Evolutionary conservation across 2,888 invertebrate species (phyloP), one percentile per base, ranked within the genome.

Genomic region (Exocentrus adspersus): DNA sequence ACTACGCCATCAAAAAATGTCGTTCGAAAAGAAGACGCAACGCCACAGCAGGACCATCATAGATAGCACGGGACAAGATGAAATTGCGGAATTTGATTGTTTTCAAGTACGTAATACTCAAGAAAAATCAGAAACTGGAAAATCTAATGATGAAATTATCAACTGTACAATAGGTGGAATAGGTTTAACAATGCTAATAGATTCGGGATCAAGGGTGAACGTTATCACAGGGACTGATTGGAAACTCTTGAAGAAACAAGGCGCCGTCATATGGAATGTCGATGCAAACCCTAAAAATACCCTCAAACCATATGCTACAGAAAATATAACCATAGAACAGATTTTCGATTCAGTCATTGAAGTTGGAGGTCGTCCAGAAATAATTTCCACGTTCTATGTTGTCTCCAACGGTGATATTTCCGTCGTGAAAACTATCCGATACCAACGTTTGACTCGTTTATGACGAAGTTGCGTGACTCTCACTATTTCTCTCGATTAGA

Each of bases 121-220:
- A n/a, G n/a, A n/a, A n/a, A 4, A 10, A n/a, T 45, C 17, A 14
- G 10, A n/a, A 2, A 2, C 14, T 10, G 2, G 1, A 14, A 30
- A n/a, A 9, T 5, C 21, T 16, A 14, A 51, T 7, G 69, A 70
- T 51, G 68, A 70, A 10, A 12, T 68, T 1, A 60, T 71, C 7
- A 19, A 37, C 41, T 68, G 72, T 51, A 12, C 21, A 17, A 53
- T 69, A 7, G 71, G 68, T n/a, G 68, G 71, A 24, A 63, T 69
- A 17, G 20, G 41, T 9, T 37, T 71, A 20, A 68, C 57, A 16
- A 12, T 70, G 9, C 53, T 71, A n/a, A 72, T 72, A 42, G 70
- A 71, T 52, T 71, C 68, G 1, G 67, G 72, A 5, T 71, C 65
- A 12, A 70, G 46, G 28, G 68, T 30, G 0, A 72, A 72, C 52